Conservation (phyloP, 2,113 vertebrate species). For the Helogale parvula region DNA sequence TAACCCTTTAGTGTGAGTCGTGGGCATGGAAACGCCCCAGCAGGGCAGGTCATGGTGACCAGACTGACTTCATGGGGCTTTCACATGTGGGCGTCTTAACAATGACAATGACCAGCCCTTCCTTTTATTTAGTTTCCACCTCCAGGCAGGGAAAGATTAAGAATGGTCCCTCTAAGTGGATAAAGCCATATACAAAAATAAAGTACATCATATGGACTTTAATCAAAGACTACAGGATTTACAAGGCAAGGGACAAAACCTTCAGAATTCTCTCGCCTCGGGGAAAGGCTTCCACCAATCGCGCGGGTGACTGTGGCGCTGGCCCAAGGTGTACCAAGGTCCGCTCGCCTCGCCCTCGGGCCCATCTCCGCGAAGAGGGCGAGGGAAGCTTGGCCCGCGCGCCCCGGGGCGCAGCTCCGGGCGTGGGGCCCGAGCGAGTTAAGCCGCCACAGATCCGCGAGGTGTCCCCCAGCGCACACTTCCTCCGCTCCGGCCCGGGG, state of each 20-base stretch:
- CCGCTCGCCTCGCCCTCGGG: background rate
- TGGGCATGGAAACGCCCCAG: rapidly evolving
- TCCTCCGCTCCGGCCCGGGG: background rate
- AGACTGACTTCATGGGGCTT: background rate
- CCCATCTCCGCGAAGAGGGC: rapidly evolving
- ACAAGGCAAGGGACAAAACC: background rate
- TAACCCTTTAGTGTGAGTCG: too few relatives aligned
- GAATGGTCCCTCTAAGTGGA: background rate
- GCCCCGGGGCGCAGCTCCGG: background rate
- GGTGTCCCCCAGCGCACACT: background rate
- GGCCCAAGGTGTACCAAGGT: background rate
- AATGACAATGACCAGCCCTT: background rate
- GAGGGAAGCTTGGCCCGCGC: rapidly evolving
- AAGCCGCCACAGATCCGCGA: background rate
- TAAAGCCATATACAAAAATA: background rate
- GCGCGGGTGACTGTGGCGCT: background rate
- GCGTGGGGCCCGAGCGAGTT: background rate
- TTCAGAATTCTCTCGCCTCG: too few relatives aligned
- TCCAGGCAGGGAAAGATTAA: background rate
- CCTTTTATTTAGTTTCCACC: background rate
- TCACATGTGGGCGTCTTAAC: background rate
- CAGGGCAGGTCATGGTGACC: background rate
- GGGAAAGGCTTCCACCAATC: too few relatives aligned
- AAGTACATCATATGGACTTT: background rate
- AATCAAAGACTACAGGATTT: background rate